These are phyloP conservation scores for Tauraco erythrolophus DNA, from an alignment of 2,113 vertebrate genomes.

Conservation along the genomic window DNA sequence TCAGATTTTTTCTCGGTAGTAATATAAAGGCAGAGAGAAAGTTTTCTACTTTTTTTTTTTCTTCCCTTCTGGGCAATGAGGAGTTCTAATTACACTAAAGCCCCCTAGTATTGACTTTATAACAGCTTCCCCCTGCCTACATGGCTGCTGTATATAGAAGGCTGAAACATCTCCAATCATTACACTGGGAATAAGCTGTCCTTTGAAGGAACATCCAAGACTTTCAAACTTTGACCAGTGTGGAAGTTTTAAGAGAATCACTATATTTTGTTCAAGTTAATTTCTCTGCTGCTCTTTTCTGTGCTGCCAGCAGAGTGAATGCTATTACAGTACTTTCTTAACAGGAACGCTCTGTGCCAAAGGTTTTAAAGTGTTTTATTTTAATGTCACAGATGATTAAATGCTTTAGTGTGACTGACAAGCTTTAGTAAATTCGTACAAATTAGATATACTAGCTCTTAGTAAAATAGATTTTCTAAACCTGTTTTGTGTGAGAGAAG, in stretches of 20 bases:
- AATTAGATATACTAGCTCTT: conserved; percentile 69
- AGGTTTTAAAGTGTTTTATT: conserved; percentile 72
- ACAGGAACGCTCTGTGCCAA: conserved; percentile 48
- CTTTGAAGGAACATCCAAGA: neutral
- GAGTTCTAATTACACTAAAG: conserved; percentile 36
- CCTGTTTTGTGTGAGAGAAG: conserved; percentile 66
- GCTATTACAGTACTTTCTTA: conserved; percentile 49
- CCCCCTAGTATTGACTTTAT: neutral
- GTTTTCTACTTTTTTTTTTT: neutral
- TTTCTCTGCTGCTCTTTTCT: neutral
- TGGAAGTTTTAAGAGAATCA: neutral
- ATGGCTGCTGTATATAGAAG: neutral
- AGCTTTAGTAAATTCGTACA: conserved; percentile 62
- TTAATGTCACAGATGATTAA: conserved; percentile 73
- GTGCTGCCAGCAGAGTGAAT: conserved; percentile 24
- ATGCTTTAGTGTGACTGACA: conserved; percentile 71
- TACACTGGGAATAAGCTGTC: neutral
- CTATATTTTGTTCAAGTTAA: conserved; percentile 10
- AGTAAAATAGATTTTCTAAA: conserved; percentile 70
- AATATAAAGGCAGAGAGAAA: conserved; percentile 19
- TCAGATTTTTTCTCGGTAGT: neutral
- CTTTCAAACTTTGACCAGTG: conserved; percentile 1
- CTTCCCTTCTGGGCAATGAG: neutral
- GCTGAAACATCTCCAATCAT: neutral
- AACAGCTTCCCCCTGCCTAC: neutral